Percentiles rank a stretch among this genome's conserved stretches.
Evolutionary conservation across 2,797 vertebrate genomes (phyloP).

Genomic region (Oryzias dopingdopingensis): DNA sequence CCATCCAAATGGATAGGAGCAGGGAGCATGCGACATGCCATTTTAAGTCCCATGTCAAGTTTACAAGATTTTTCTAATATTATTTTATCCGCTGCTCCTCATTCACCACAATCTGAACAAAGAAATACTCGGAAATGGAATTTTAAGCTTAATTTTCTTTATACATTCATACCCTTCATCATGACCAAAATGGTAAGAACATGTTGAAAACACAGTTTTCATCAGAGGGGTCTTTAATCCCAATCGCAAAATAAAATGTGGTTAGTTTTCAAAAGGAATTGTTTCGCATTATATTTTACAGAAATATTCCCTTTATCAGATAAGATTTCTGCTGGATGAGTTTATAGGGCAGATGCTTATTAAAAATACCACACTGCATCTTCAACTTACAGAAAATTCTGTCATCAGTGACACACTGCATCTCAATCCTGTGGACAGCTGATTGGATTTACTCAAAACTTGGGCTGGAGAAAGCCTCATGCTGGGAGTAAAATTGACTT

Average conservation of each 20-base stretch:
- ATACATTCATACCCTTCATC: no score
- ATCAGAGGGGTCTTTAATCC: no score
- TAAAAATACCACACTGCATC: constrained; percentile 61
- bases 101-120: no score
- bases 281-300: constrained; percentile 65
- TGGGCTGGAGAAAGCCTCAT: constrained; percentile 72
- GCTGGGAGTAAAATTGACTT: constrained; percentile 81
- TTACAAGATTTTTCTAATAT: no score
- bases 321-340: constrained; percentile 62
- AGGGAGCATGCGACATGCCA: no score
- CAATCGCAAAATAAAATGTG: constrained; percentile 29
- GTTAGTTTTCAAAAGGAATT: constrained; percentile 6
- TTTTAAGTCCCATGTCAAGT: no score
- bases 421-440: constrained; percentile 75
- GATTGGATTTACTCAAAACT: constrained; percentile 80
- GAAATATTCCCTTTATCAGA: constrained; percentile 62
- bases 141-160: no score
- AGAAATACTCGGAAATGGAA: no score
- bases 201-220: no score
- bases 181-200: no score
- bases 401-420: constrained; percentile 73
- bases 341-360: constrained; percentile 60
- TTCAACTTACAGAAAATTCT: constrained; percentile 50
- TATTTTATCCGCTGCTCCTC: no score
- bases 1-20: no score